Evolutionary conservation across 2,888 invertebrate species (phyloP).

Genomic region (Caenorhabditis japonica): DNA sequence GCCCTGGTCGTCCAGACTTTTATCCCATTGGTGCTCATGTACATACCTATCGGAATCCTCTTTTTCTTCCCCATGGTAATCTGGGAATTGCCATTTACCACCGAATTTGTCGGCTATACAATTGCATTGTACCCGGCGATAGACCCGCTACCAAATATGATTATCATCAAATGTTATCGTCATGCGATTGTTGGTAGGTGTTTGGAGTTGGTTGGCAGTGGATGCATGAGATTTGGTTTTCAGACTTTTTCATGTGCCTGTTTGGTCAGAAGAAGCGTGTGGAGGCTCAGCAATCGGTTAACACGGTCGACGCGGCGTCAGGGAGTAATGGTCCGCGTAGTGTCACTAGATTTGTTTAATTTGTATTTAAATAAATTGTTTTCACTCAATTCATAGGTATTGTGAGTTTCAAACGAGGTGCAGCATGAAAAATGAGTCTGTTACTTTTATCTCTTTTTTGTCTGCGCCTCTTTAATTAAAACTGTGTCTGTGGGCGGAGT

Average conservation of each 20-base stretch:
- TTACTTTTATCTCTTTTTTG: too few species aligned
- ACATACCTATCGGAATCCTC: constrained; percentile 41
- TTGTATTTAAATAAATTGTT: too few species aligned
- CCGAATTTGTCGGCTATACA: constrained; percentile 29
- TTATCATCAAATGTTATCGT: constrained; percentile 36
- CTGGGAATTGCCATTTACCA: constrained; percentile 32
- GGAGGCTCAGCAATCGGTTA: constrained; percentile 15
- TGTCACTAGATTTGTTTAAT: constrained; percentile 15
- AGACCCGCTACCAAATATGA: constrained; percentile 37
- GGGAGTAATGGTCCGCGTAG: constrained; percentile 25
- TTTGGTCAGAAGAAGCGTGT: constrained; percentile 21
- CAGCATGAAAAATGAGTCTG: too few species aligned
- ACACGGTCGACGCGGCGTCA: constrained; percentile 33
- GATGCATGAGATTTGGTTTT: too few species aligned
- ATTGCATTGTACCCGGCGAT: constrained; percentile 37
- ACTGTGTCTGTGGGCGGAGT: too few species aligned
- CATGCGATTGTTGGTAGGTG: constrained; percentile 31
- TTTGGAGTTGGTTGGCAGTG: too few species aligned
- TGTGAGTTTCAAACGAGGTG: too few species aligned
- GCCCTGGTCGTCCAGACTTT: constrained; percentile 36
- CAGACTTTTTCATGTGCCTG: constrained; percentile 31
- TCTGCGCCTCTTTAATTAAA: too few species aligned
- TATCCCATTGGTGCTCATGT: constrained; percentile 38
- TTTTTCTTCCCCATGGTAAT: constrained; percentile 45
- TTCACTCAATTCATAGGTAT: too few species aligned